phyloP scores from a whole-genome alignment of 1,140 invertebrate genomes.

The Apis dorsata region DNA sequence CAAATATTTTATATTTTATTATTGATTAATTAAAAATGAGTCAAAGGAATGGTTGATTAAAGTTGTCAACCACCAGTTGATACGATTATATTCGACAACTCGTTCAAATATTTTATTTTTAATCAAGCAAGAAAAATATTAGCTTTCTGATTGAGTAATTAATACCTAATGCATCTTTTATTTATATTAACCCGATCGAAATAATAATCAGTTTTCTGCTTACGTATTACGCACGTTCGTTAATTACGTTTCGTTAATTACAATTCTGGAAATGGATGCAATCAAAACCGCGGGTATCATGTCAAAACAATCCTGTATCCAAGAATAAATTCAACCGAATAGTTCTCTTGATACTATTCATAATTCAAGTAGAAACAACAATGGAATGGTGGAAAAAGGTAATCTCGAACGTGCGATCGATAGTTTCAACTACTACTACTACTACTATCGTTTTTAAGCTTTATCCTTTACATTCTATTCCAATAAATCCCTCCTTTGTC shows the following conservation, averaged over 20 bases:
- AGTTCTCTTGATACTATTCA: slow-evolving; percentile 4
- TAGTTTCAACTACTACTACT: background rate
- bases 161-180: no score
- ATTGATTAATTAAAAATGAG: slow-evolving; percentile 3
- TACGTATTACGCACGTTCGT: no score
- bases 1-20: background rate
- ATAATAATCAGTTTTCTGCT: no score
- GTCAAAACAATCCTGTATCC: background rate
- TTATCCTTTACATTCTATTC: background rate
- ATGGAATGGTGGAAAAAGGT: background rate
- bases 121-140: background rate
- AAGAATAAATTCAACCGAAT: background rate
- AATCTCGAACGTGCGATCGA: slow-evolving; percentile 15
- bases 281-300: background rate
- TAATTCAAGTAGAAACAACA: slow-evolving; percentile 11
- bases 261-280: background rate
- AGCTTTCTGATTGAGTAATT: background rate
- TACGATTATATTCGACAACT: background rate
- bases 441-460: background rate
- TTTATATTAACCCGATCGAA: no score
- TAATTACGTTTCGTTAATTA: background rate
- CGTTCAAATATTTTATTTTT: no score
- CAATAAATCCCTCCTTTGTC: background rate
- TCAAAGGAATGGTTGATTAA: background rate
- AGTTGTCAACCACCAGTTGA: slow-evolving; percentile 1